Conservation (phyloP, 2,113 vertebrate genomes). For the Leucoraja erinaceus region DNA sequence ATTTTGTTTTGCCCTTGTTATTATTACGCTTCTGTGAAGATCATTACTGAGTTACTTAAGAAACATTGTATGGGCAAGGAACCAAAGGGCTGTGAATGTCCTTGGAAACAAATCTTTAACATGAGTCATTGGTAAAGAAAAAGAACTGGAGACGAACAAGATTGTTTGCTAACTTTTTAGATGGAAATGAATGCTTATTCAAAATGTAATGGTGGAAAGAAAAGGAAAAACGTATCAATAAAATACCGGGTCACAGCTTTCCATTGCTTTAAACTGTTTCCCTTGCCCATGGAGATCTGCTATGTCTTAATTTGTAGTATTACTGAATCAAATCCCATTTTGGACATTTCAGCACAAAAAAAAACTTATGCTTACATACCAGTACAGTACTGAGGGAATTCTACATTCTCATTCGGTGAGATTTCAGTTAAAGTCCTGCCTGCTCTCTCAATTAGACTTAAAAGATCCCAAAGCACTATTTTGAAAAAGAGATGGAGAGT, state of each 20-base stretch:
- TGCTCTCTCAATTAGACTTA: too few species aligned
- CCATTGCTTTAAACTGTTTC: not conserved
- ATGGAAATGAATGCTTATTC: not conserved
- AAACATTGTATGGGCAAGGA: not conserved
- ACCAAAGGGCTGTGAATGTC: not conserved
- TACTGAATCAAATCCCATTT: too few species aligned
- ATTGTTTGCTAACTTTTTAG: not conserved
- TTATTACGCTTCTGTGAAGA: not conserved
- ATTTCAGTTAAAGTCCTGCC: too few species aligned
- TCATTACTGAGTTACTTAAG: conserved; percentile 5
- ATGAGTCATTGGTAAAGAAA: not conserved
- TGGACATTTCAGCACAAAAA: too few species aligned
- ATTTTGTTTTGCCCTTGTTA: not conserved
- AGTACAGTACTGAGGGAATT: too few species aligned
- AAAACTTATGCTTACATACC: too few species aligned
- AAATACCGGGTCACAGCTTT: not conserved
- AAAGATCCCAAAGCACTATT: too few species aligned
- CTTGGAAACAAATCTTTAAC: not conserved
- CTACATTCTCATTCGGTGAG: too few species aligned
- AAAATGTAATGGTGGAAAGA: not conserved
- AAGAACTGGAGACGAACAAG: not conserved
- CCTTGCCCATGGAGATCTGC: not conserved
- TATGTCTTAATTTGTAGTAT: not conserved
- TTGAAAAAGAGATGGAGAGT: too few species aligned
- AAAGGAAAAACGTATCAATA: conserved; percentile 7